These are phyloP conservation scores for Pogona vitticeps DNA, from an alignment of 2,113 vertebrate species.

Conservation along the genomic window DNA sequence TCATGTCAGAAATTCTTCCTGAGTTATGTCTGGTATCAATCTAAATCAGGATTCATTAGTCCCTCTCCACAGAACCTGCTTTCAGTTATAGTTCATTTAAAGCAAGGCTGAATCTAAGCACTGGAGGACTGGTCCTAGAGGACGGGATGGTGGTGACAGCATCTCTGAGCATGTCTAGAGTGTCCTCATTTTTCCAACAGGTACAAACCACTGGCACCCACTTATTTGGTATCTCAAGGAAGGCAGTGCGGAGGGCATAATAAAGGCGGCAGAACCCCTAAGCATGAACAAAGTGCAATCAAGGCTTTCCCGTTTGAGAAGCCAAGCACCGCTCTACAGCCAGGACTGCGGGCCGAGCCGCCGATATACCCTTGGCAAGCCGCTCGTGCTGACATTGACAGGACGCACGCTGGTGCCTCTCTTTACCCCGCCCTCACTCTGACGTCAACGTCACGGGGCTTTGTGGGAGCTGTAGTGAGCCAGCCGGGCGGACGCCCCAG, in stretches of 20 bases:
- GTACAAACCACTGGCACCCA: background rate
- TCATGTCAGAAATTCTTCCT: no score
- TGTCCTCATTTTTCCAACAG: background rate
- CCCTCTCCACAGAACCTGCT: no score
- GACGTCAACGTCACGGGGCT: slow-evolving; percentile 40
- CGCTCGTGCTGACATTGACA: slow-evolving; percentile 18
- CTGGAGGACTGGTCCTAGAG: background rate
- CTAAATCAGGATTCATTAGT: background rate
- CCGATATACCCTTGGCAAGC: slow-evolving; percentile 18
- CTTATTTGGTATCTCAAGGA: background rate
- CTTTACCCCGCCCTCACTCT: background rate
- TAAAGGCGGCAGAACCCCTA: background rate
- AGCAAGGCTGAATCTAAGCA: background rate
- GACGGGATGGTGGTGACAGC: background rate
- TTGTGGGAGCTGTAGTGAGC: slow-evolving; percentile 78
- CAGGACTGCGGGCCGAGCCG: background rate
- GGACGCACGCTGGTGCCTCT: slow-evolving; percentile 10
- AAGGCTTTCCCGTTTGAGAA: no score
- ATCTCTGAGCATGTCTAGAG: background rate
- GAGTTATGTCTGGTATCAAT: background rate
- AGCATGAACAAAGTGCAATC: background rate
- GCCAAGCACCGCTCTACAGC: no score
- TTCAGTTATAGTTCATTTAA: background rate
- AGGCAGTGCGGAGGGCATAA: background rate
- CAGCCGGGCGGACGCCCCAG: background rate